Conservation (phyloP, 2,113 vertebrate species). For the Todiramphus saurophagus region DNA sequence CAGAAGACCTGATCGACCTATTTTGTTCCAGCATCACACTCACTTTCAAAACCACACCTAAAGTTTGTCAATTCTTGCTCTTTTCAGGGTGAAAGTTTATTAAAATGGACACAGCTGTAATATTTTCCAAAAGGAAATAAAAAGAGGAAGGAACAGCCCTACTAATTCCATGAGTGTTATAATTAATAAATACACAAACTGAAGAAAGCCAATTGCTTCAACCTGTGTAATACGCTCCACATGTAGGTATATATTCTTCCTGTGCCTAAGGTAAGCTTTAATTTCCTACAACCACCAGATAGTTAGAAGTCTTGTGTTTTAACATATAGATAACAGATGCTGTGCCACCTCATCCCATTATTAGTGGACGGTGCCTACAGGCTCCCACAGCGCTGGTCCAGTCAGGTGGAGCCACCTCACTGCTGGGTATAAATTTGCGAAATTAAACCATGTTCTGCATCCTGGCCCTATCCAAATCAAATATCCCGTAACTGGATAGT, state of each 20-base stretch:
- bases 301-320: background rate
- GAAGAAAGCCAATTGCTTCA: background rate
- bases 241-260: background rate
- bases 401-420: background rate
- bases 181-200: background rate
- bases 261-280: background rate
- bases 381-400: rapidly evolving
- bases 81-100: background rate
- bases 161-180: background rate
- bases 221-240: background rate
- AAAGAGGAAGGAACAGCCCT: background rate
- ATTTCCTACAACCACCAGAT: background rate
- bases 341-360: background rate
- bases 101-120: background rate
- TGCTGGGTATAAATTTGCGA: background rate
- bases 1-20: rapidly evolving
- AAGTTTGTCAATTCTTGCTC: background rate
- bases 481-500: rapidly evolving
- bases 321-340: background rate
- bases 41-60: background rate
- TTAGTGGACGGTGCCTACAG: background rate
- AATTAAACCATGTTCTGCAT: background rate
- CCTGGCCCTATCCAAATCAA: background rate
- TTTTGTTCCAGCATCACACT: background rate
- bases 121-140: background rate